Evolutionary conservation across 2,797 vertebrate genomes (phyloP).

Genomic region (Taenioides sp.): DNA sequence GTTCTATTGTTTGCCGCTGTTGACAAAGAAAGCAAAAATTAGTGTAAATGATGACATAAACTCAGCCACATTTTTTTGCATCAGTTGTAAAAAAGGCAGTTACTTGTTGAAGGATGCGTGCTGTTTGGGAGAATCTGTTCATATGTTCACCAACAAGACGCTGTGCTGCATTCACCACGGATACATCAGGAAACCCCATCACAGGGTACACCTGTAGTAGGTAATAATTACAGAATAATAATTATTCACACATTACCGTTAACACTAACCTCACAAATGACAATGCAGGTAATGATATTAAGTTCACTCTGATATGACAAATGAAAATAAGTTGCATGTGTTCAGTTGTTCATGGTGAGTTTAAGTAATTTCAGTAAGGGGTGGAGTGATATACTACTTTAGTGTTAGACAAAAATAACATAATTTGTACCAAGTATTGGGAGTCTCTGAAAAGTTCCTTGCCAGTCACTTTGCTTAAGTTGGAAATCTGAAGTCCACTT

Average conservation of each 20-base stretch:
- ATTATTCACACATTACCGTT: neutral
- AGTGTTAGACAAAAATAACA: neutral
- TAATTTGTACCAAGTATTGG: constrained; percentile 72
- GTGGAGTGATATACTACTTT: neutral
- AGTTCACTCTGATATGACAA: neutral
- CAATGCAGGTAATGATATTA: neutral
- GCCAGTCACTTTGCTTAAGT: constrained; percentile 74
- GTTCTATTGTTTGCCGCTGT: constrained; percentile 81
- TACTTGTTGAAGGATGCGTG: constrained; percentile 83
- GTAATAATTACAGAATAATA: neutral
- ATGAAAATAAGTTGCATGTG: neutral
- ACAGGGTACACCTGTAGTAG: constrained; percentile 77
- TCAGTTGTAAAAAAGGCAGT: neutral
- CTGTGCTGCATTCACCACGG: constrained; percentile 71
- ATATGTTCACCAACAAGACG: constrained; percentile 77
- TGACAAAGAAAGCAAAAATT: constrained; percentile 43
- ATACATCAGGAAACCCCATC: constrained; percentile 72
- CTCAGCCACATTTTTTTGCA: neutral
- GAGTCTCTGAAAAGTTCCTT: constrained; percentile 77
- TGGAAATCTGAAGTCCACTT: constrained; percentile 70
- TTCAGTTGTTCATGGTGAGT: neutral
- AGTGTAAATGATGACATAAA: neutral
- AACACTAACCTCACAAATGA: neutral
- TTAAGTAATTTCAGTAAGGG: neutral
- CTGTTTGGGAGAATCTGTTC: constrained; percentile 57